Conservation (phyloP, 2,888 invertebrate species). For the Yponomeuta sedellus region DNA sequence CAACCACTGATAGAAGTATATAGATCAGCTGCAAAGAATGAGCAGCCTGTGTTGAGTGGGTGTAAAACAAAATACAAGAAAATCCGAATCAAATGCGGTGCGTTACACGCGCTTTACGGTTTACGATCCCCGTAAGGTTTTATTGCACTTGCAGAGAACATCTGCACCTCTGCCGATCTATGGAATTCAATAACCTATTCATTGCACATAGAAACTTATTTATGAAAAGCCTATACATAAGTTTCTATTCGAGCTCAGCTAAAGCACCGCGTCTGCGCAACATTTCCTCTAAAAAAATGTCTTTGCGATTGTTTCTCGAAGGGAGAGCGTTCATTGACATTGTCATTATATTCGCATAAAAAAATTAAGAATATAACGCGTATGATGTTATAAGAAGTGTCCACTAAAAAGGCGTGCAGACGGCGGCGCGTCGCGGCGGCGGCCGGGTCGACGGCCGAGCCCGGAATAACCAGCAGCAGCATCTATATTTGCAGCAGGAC, state of each 20-base stretch:
- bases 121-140: not conserved
- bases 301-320: not conserved
- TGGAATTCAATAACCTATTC: not conserved
- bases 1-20: too few relatives aligned
- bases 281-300: not conserved
- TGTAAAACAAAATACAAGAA: not conserved
- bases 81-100: not conserved
- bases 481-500: constrained; percentile 70
- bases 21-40: too few relatives aligned
- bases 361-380: constrained; percentile 37
- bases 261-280: not conserved
- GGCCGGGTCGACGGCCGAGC: constrained; percentile 75
- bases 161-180: not conserved
- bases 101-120: not conserved
- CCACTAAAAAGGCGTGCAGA: constrained; percentile 59
- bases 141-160: not conserved
- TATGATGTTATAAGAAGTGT: constrained; percentile 55
- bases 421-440: constrained; percentile 72
- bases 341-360: constrained; percentile 62
- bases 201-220: not conserved
- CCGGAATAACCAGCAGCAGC: constrained; percentile 72
- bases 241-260: too few relatives aligned
- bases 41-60: not conserved
- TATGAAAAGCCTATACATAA: not conserved
- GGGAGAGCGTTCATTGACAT: constrained; percentile 54